Evolutionary conservation across 2,797 vertebrate genomes (phyloP), one percentile per base, ranked within the genome.

Genomic region (Ctenosaura bakeri): DNA sequence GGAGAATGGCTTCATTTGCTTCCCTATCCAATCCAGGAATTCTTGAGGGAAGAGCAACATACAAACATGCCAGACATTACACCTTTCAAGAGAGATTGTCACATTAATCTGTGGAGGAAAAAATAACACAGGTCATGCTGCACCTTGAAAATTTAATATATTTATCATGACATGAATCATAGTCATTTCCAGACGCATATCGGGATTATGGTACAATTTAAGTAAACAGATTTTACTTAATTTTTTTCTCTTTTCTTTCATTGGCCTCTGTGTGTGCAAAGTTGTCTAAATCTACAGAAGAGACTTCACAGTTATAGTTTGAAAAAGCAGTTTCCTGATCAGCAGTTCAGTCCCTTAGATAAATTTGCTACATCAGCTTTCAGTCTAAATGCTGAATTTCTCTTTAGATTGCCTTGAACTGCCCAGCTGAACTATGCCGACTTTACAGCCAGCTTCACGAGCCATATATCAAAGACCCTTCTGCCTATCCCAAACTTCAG

Each of bases 381-480:
- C 20, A 14, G 12, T 62, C 73, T 38, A 10, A 86, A 86, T 62
- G 6, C 8, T n/a, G 13, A 7, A 38, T 94, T 78, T 91, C 87
- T 90, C 32, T 82, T 88, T 85, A 99, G 98, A 97, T 99, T 90
- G 98, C 97, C 87, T 97, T 99, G 97, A 98, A 99, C 90, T 99
- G 98, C 94, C 97, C 98, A 9, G 96, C 97, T 69, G 96, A 98
- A 85, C 97, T 97, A 92, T 99, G 98, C 96, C 97, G 97, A 59
- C 94, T 97, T 16, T 99, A 99, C 76, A 95, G 94, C 0, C 98
- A 98, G 20, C 96, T 97, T 74, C 98, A 98, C 66, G 99, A 99
- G 90, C 99, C 99, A 1, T 99, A 99, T 92, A 97, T 99, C n/a
- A 99, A 97, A 95, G 99, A 99, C 92, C 98, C 98, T 4, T 97